A percentile compares a stretch with the other conserved stretches of the same genome.
These are phyloP conservation scores for Megalopta genalis DNA, from an alignment of 1,140 invertebrate genomes.

Conservation along the genomic window DNA sequence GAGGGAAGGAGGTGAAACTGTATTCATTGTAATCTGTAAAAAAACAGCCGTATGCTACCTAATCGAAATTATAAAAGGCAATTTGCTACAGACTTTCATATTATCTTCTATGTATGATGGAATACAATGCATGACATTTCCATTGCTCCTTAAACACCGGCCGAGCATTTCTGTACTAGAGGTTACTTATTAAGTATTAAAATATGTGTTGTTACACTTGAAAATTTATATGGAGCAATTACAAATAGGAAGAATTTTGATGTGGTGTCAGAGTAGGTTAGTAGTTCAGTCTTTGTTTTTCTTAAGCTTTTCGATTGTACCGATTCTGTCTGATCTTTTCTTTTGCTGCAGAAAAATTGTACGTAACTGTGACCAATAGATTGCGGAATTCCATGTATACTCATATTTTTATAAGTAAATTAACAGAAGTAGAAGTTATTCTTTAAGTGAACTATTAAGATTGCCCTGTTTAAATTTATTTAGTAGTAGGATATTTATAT, in stretches of 20 bases:
- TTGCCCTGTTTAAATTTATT: too few species aligned
- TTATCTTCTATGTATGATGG: neutral
- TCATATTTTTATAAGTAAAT: too few species aligned
- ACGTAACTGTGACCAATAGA: neutral
- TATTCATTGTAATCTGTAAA: slow-evolving; percentile 8
- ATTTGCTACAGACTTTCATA: slow-evolving; percentile 28
- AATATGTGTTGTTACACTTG: neutral
- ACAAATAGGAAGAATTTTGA: neutral
- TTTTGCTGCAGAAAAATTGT: neutral
- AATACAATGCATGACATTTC: neutral
- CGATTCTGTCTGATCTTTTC: neutral
- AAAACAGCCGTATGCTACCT: neutral
- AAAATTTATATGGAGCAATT: slow-evolving; percentile 5
- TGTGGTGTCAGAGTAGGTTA: neutral
- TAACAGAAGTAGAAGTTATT: too few species aligned
- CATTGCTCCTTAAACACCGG: neutral
- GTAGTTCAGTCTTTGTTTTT: slow-evolving; percentile 28
- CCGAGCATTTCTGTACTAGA: neutral
- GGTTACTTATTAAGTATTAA: neutral
- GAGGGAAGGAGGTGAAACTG: neutral
- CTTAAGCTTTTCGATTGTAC: slow-evolving; percentile 26
- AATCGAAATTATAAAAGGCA: neutral
- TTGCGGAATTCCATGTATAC: too few species aligned
- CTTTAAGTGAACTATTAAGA: too few species aligned
- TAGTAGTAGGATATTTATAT: too few species aligned